Conservation (phyloP, 2,797 vertebrate species). For the Acanthopagrus latus region DNA sequence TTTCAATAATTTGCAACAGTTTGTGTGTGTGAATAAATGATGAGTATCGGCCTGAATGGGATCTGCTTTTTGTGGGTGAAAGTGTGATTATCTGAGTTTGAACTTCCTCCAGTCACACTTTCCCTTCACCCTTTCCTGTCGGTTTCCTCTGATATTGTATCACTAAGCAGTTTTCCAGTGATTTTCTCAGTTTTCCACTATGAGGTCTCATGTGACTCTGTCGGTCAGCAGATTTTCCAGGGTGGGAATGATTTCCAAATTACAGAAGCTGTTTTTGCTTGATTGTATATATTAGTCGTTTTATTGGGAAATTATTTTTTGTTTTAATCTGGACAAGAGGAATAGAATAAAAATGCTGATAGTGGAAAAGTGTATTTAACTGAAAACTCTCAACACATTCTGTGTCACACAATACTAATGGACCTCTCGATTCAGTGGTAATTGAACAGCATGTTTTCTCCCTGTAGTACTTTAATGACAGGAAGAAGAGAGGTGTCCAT, state of each 20-base stretch:
- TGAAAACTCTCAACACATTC: not conserved
- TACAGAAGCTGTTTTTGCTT: slow-evolving; percentile 10
- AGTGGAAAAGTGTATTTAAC: not conserved
- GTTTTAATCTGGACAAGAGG: not conserved
- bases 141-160: slow-evolving; percentile 71
- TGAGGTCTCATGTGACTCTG: slow-evolving; percentile 47
- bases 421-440: not conserved
- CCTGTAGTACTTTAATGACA: not conserved
- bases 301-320: slow-evolving; percentile 1
- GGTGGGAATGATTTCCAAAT: slow-evolving; percentile 19
- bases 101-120: slow-evolving; percentile 65
- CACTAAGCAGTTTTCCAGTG: slow-evolving; percentile 55
- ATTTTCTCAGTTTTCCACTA: slow-evolving; percentile 52
- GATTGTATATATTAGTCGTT: slow-evolving; percentile 1
- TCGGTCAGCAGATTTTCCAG: slow-evolving; percentile 48
- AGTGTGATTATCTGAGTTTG: slow-evolving; percentile 57
- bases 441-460: not conserved
- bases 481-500: slow-evolving; percentile 11
- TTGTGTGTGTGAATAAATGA: not conserved
- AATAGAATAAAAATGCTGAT: not conserved
- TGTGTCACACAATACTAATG: not conserved
- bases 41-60: not conserved
- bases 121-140: slow-evolving; percentile 61
- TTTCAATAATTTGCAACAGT: not conserved
- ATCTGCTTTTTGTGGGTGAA: slow-evolving; percentile 26